Base-by-base conservation (phyloP, 2,113 vertebrate genomes). In the Brienomyrus brachyistius region DNA sequence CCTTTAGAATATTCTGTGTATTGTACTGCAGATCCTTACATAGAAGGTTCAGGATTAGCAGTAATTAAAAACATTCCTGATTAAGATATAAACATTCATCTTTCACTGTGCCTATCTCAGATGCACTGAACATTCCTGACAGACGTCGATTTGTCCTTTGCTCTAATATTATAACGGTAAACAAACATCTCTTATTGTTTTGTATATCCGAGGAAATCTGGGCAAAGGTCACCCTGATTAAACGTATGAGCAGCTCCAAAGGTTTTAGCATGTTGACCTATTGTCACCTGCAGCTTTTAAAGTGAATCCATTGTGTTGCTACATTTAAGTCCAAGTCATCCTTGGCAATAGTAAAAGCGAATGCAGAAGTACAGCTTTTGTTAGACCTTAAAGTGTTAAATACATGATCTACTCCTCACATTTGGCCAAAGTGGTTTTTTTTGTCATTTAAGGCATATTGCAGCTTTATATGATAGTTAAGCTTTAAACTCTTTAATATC, bases 401-500 rank as follows among this genome's bases (percentile, higher is more conserved):
- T 88, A 90, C 92, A 91, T 92, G 92, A 62, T 15, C n/a, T 27
- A 27, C 59, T 70, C 59, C 43, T 48, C 35, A 74, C 40, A 10
- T 88, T 31, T 89, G 6, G 43, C 23, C 89, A 3, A 91, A 95
- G 89, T 90, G 91, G 89, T 94, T 89, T 90, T 56, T 90, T 89
- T 35, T 82, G 45, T 85, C 43, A 56, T 40, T 95, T 95, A 95
- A 95, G 94, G 94, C 94, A 94, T 92, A 92, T 91, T 88, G 92
- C 88, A 91, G 93, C 92, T 92, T 92, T 90, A 93, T 90, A 93
- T 92, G 70, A 93, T 92, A 93, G 92, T 92, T 83, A 89, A 92
- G 91, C 89, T 89, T 92, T 88, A 86, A 90, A 92, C 88, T 91
- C 91, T 91, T 82, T 92, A 17, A 70, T 88, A 54, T 88, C 56